Conservation (phyloP, 53 echinoderm and acorn worm genomes). For the Actinopyga echinites region DNA sequence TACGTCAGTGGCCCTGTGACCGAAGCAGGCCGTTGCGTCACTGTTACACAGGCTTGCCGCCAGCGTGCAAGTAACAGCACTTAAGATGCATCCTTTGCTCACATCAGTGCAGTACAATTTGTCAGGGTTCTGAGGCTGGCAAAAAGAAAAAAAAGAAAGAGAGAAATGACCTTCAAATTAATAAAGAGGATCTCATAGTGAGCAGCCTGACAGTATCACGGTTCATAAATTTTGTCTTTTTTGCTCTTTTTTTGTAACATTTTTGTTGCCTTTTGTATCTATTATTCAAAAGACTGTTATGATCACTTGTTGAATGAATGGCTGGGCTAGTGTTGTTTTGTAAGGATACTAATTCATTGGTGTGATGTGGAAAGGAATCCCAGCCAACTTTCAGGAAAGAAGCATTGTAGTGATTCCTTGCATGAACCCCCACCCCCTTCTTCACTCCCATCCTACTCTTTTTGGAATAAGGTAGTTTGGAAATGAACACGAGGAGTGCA, state of each 20-base stretch:
- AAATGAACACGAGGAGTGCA: too few relatives aligned
- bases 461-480: too few relatives aligned
- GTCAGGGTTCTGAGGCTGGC: background rate
- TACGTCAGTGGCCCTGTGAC: conserved; percentile 42
- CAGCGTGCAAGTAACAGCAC: conserved; percentile 19
- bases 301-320: too few relatives aligned
- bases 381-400: too few relatives aligned
- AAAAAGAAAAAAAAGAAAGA: background rate
- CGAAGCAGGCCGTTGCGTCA: conserved; percentile 37
- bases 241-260: background rate
- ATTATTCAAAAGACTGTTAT: too few relatives aligned
- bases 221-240: background rate
- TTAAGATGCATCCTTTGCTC: background rate
- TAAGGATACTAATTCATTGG: too few relatives aligned
- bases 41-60: conserved; percentile 12
- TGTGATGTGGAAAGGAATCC: too few relatives aligned
- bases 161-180: too few relatives aligned
- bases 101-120: background rate
- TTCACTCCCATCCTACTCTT: too few relatives aligned
- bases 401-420: too few relatives aligned
- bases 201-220: background rate
- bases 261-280: background rate
- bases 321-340: too few relatives aligned
- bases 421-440: too few relatives aligned
- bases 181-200: background rate